phyloP scores from a whole-genome alignment of 2,113 vertebrate species.

The Coracopsis vasa region DNA sequence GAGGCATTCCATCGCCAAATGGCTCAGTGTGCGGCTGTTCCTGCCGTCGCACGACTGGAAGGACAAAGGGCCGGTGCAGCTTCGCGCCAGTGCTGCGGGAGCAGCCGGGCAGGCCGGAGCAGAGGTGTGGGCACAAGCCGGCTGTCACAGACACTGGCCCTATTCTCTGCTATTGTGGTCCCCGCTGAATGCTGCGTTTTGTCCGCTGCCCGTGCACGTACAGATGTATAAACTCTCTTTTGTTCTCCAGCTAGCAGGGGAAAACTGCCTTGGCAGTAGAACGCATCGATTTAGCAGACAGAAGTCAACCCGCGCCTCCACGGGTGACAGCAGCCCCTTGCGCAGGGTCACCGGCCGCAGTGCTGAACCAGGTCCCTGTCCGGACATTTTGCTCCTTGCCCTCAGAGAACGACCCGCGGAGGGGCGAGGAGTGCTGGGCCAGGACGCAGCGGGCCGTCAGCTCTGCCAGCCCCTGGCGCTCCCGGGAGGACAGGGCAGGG shows the following conservation, averaged over 20 bases:
- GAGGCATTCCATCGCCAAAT: background rate
- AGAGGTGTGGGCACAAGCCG: background rate
- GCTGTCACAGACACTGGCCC: background rate
- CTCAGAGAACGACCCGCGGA: too few relatives aligned
- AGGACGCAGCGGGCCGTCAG: rapidly evolving
- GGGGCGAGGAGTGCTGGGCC: rapidly evolving
- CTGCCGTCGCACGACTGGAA: background rate
- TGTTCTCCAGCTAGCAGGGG: background rate
- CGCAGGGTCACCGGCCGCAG: too few relatives aligned
- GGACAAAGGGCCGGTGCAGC: background rate
- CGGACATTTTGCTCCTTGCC: too few relatives aligned
- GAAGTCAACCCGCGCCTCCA: background rate
- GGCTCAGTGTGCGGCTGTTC: background rate
- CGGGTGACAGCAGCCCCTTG: background rate
- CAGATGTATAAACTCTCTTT: background rate
- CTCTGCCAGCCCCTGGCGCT: rapidly evolving
- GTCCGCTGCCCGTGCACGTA: background rate
- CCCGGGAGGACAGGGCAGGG: rapidly evolving
- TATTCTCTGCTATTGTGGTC: background rate
- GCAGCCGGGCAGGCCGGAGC: background rate
- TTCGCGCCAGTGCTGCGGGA: background rate
- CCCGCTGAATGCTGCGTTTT: background rate
- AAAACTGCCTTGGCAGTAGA: background rate
- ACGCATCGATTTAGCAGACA: rapidly evolving
- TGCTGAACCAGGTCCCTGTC: background rate